Conservation (phyloP, 2,113 vertebrate species). For the Callopanchax toddi region DNA sequence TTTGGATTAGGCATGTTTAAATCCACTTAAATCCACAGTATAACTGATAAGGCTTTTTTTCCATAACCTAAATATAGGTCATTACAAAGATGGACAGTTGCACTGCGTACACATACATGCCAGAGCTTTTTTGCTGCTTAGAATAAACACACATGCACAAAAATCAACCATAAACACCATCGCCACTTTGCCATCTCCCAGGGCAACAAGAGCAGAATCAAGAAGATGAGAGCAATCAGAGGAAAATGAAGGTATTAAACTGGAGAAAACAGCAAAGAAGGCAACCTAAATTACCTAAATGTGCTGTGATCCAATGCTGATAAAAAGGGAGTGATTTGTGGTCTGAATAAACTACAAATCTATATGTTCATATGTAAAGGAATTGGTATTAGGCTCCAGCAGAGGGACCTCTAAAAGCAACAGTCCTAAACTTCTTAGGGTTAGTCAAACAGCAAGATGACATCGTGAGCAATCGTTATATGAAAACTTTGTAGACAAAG, state of each 20-base stretch:
- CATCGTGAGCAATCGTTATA: no score
- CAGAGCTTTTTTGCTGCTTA: slow-evolving; percentile 41
- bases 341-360: no score
- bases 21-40: slow-evolving; percentile 59
- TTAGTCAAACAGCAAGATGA: no score
- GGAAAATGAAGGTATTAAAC: slow-evolving; percentile 21
- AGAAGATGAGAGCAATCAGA: slow-evolving; percentile 23
- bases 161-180: slow-evolving; percentile 14
- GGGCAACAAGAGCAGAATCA: slow-evolving; percentile 68
- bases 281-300: neutral
- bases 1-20: slow-evolving; percentile 60
- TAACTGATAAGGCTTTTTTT: slow-evolving; percentile 44
- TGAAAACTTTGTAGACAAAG: no score
- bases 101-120: slow-evolving; percentile 1
- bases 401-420: no score
- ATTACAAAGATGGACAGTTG: slow-evolving; percentile 36
- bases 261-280: slow-evolving; percentile 43
- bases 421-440: no score
- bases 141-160: slow-evolving; percentile 34
- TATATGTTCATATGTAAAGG: no score
- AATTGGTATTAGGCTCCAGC: no score
- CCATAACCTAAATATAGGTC: slow-evolving; percentile 58
- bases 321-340: no score
- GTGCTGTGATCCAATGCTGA: no score
- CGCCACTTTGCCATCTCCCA: slow-evolving; percentile 65